These are phyloP conservation scores for Malaclemys terrapin DNA, from an alignment of 2,113 vertebrate genomes.

Conservation along the genomic window DNA sequence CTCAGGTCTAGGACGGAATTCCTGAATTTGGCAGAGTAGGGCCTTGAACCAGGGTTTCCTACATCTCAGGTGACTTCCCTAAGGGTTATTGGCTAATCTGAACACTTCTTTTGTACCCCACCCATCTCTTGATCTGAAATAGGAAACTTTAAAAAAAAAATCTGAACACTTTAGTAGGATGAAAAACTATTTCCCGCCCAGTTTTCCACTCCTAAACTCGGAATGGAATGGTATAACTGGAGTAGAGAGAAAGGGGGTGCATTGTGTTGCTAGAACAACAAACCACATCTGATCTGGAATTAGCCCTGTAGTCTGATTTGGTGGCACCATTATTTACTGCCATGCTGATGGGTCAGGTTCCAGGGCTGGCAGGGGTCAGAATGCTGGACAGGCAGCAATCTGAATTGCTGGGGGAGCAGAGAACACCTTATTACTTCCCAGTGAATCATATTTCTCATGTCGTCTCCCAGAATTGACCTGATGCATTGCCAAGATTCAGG, in stretches of 20 bases:
- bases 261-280: background rate
- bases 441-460: background rate
- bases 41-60: background rate
- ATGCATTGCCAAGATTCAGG: background rate
- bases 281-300: background rate
- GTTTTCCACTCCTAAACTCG: too few relatives aligned
- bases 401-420: background rate
- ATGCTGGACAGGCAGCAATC: background rate
- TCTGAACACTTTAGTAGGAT: background rate
- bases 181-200: background rate
- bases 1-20: background rate
- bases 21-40: background rate
- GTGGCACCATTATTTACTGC: background rate
- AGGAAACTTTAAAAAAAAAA: background rate
- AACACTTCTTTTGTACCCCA: too few relatives aligned
- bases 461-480: background rate
- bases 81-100: background rate
- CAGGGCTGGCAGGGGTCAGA: background rate
- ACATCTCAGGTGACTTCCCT: background rate
- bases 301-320: background rate
- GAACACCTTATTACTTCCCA: background rate
- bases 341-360: background rate
- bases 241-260: background rate
- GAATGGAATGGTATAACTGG: background rate
- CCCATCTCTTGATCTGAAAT: background rate